Evolutionary conservation across 2,113 vertebrate genomes (phyloP).

Genomic region (Limnothrissa miodon): DNA sequence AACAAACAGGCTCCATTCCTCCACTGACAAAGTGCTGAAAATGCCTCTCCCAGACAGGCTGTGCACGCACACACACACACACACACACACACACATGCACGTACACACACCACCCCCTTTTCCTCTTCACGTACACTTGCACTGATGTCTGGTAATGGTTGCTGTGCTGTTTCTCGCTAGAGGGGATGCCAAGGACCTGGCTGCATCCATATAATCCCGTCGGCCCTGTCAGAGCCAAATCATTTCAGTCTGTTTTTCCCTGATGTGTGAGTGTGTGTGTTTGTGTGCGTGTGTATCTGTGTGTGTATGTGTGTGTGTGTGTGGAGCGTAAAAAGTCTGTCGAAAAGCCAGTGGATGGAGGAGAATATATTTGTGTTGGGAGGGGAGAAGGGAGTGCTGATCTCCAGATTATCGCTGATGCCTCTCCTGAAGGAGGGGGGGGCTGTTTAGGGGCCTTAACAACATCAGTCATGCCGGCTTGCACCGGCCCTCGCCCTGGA

Average conservation of each 20-base stretch:
- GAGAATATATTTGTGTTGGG: constrained; percentile 41
- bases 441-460: constrained; percentile 71
- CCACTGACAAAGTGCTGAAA: constrained; percentile 31
- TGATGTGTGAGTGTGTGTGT: background rate
- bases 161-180: background rate
- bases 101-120: background rate
- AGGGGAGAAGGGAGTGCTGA: constrained; percentile 50
- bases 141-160: constrained; percentile 18
- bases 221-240: constrained; percentile 17
- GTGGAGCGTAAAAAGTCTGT: constrained; percentile 18
- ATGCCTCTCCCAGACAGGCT: constrained; percentile 30
- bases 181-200: background rate
- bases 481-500: constrained; percentile 71
- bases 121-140: background rate
- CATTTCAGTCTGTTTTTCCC: background rate
- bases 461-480: constrained; percentile 77
- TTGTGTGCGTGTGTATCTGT: background rate
- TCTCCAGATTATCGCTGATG: constrained; percentile 74
- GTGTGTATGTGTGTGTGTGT: constrained; percentile 26
- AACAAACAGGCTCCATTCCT: constrained; percentile 12
- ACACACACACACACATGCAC: constrained; percentile 3
- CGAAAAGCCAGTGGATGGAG: constrained; percentile 19
- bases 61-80: background rate
- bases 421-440: constrained; percentile 60
- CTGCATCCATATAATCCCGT: constrained; percentile 17